Percentiles rank a stretch among this genome's conserved stretches.
phyloP scores from a whole-genome alignment of 1,140 invertebrate genomes.

The Drosophila bocki region DNA sequence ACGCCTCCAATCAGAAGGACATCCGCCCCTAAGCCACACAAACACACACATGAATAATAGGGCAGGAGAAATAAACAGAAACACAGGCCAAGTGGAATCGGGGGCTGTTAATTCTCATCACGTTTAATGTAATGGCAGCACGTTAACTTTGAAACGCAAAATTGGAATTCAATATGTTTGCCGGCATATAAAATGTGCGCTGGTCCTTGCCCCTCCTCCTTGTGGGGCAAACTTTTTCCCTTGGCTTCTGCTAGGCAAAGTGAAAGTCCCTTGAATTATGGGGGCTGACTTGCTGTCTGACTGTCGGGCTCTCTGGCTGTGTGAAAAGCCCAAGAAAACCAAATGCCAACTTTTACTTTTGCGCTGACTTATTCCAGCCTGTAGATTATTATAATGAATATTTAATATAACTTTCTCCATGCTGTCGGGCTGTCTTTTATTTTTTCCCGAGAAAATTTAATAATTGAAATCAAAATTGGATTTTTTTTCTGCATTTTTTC shows the following conservation, averaged over 20 bases:
- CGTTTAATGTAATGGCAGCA: conserved; percentile 81
- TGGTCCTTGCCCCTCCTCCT: background rate
- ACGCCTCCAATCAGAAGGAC: conserved; percentile 42
- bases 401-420: conserved; percentile 67
- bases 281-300: conserved; percentile 27
- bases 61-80: conserved; percentile 6
- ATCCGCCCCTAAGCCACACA: conserved; percentile 14
- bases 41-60: conserved; percentile 13
- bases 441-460: conserved; percentile 35
- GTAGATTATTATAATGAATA: conserved; percentile 79
- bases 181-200: conserved; percentile 64
- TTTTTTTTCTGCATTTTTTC: conserved; percentile 33
- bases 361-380: conserved; percentile 35
- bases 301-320: conserved; percentile 10
- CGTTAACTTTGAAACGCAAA: conserved; percentile 79
- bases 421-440: conserved; percentile 15
- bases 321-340: conserved; percentile 32
- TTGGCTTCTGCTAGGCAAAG: conserved; percentile 30
- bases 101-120: conserved; percentile 79
- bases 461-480: conserved; percentile 61
- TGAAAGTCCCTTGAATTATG: conserved; percentile 66
- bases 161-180: conserved; percentile 83
- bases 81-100: conserved; percentile 28
- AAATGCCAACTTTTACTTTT: conserved; percentile 64
- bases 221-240: conserved; percentile 50